phyloP scores from a whole-genome alignment of 1,140 invertebrate genomes.

The Lutraria rhynchaena region DNA sequence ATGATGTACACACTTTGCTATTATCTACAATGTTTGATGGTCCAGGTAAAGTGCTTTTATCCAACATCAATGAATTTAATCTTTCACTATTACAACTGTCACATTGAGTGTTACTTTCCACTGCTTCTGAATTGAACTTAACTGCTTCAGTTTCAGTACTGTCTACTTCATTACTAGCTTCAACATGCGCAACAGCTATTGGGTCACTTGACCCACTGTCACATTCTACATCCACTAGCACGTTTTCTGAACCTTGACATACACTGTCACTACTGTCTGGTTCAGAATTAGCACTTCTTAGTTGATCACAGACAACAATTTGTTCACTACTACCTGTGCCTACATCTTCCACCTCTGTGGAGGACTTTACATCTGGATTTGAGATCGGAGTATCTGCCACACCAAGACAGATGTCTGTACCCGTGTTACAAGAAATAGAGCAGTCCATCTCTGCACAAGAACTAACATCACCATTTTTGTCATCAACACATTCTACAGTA shows the following conservation, averaged over 20 bases:
- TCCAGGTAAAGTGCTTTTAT: constrained; percentile 16
- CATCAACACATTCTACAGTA: constrained; percentile 3
- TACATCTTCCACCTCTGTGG: not conserved
- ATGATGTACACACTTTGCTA: constrained; percentile 36
- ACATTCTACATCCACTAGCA: constrained; percentile 50
- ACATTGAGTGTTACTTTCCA: constrained; percentile 34
- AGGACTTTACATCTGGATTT: constrained; percentile 26
- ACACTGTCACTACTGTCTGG: constrained; percentile 57
- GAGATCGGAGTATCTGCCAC: constrained; percentile 35
- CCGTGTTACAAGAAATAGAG: constrained; percentile 42
- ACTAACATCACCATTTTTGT: constrained; percentile 31
- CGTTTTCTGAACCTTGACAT: constrained; percentile 11
- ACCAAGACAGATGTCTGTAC: constrained; percentile 19
- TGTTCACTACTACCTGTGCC: constrained; percentile 30
- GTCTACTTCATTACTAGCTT: constrained; percentile 32
- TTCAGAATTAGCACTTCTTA: constrained; percentile 57
- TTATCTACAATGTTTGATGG: constrained; percentile 31
- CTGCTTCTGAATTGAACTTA: not conserved
- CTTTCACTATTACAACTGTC: constrained; percentile 59
- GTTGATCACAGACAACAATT: constrained; percentile 53
- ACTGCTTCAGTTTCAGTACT: constrained; percentile 30
- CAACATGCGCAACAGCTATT: not conserved
- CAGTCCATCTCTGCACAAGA: constrained; percentile 57
- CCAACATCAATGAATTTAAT: constrained; percentile 16
- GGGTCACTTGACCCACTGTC: constrained; percentile 44